Evolutionary conservation across 2,113 vertebrate species (phyloP).

Genomic region (Protomyctophum bolini): DNA sequence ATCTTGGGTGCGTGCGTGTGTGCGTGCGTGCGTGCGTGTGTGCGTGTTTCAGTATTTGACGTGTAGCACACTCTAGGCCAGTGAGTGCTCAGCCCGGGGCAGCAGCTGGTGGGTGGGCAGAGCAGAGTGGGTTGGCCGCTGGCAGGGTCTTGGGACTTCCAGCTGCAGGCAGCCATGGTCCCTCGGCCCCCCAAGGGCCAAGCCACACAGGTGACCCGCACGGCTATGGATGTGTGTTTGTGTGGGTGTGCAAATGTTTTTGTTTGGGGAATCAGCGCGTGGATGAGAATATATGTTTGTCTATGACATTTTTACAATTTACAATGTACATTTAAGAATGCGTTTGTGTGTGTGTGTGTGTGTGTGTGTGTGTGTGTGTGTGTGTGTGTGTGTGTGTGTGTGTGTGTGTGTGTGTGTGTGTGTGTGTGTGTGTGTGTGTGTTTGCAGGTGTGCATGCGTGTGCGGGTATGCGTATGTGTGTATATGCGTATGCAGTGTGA

Average conservation of each 20-base stretch:
- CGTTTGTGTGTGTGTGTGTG: constrained; percentile 10
- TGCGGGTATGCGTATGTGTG: neutral
- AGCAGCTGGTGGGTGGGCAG: constrained; percentile 68
- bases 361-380: constrained; percentile 11
- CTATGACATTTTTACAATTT: no score
- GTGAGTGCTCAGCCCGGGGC: constrained; percentile 36
- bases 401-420: constrained; percentile 20
- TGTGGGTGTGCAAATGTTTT: neutral
- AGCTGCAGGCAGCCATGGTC: constrained; percentile 51
- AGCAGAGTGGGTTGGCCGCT: constrained; percentile 48
- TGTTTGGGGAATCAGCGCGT: no score
- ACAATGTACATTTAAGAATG: no score
- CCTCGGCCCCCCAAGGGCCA: constrained; percentile 40
- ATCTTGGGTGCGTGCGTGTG: constrained; percentile 18
- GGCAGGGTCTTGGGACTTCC: constrained; percentile 63
- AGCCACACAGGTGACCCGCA: constrained; percentile 36
- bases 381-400: constrained; percentile 14
- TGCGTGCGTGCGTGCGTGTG: constrained; percentile 24
- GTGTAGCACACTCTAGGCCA: neutral
- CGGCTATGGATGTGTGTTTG: constrained; percentile 14
- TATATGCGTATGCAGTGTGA: constrained; percentile 43
- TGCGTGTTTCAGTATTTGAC: neutral
- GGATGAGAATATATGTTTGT: no score
- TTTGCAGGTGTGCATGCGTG: neutral
- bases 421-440: constrained; percentile 11